phyloP scores from a whole-genome alignment of 2,797 vertebrate species.

The Coilia nasus region DNA sequence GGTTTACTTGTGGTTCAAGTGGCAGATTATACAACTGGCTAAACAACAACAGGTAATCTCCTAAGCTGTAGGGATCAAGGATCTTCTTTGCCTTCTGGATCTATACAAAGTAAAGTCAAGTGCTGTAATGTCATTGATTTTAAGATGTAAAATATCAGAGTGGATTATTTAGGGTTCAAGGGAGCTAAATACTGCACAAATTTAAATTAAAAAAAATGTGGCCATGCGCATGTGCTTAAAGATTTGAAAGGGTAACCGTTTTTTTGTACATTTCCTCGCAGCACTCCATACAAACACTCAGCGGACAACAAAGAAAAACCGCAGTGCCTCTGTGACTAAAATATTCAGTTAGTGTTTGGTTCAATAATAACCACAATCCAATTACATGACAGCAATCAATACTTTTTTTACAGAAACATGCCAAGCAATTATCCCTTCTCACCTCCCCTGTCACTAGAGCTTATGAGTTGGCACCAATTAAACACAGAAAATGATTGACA shows the following conservation, averaged over 20 bases:
- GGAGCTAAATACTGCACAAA: too few species aligned
- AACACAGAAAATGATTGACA: not conserved
- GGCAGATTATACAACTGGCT: not conserved
- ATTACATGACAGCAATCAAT: constrained; percentile 27
- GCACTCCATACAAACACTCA: not conserved
- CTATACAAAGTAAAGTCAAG: too few species aligned
- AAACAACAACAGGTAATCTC: not conserved
- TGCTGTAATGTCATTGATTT: too few species aligned
- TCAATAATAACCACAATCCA: constrained; percentile 7
- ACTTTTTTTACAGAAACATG: constrained; percentile 5
- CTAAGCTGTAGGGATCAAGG: too few species aligned
- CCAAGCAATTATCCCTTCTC: constrained; percentile 15
- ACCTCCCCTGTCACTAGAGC: constrained; percentile 9
- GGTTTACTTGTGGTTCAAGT: not conserved
- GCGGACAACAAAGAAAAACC: not conserved
- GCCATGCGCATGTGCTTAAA: too few species aligned
- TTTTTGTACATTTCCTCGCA: not conserved
- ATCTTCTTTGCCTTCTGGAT: too few species aligned
- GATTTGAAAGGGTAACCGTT: too few species aligned
- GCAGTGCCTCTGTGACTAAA: not conserved
- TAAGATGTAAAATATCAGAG: too few species aligned
- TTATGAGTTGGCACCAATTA: constrained; percentile 23
- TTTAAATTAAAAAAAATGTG: too few species aligned
- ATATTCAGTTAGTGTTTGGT: constrained; percentile 1
- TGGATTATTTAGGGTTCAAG: too few species aligned